Evolutionary conservation across 2,888 invertebrate genomes (phyloP).

Genomic region (Yponomeuta malinellus): DNA sequence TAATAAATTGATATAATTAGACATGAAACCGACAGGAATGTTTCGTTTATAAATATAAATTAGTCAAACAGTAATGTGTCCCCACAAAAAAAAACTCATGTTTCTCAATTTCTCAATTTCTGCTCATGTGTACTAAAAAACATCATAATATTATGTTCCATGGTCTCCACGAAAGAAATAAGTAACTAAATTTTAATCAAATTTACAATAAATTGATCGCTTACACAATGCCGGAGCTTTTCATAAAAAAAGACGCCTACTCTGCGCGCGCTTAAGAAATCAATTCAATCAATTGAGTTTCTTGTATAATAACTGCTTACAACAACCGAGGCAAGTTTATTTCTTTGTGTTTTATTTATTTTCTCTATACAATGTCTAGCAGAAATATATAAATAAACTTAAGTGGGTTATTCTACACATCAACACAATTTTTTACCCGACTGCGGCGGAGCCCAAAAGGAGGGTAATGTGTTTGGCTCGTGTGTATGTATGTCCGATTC

Average conservation of each 20-base stretch:
- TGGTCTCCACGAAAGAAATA: slow-evolving; percentile 29
- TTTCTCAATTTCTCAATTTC: too few species aligned
- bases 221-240: slow-evolving; percentile 42
- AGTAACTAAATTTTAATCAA: slow-evolving; percentile 65
- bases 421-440: too few species aligned
- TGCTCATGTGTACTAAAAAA: background rate
- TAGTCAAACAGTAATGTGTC: too few species aligned
- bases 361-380: background rate
- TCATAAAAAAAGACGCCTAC: slow-evolving; percentile 50
- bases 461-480: too few species aligned
- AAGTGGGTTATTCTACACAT: too few species aligned
- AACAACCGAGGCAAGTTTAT: background rate
- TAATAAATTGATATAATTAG: too few species aligned
- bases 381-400: too few species aligned
- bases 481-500: too few species aligned
- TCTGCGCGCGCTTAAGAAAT: slow-evolving; percentile 45
- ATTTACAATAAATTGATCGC: slow-evolving; percentile 58
- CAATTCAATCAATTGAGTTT: slow-evolving; percentile 17
- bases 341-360: background rate
- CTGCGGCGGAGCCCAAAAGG: too few species aligned
- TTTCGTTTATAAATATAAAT: too few species aligned
- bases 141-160: slow-evolving; percentile 21
- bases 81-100: too few species aligned
- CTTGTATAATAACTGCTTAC: background rate
- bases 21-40: too few species aligned